Evolutionary conservation across 2,113 vertebrate genomes (phyloP).

Genomic region (Panthera uncia): DNA sequence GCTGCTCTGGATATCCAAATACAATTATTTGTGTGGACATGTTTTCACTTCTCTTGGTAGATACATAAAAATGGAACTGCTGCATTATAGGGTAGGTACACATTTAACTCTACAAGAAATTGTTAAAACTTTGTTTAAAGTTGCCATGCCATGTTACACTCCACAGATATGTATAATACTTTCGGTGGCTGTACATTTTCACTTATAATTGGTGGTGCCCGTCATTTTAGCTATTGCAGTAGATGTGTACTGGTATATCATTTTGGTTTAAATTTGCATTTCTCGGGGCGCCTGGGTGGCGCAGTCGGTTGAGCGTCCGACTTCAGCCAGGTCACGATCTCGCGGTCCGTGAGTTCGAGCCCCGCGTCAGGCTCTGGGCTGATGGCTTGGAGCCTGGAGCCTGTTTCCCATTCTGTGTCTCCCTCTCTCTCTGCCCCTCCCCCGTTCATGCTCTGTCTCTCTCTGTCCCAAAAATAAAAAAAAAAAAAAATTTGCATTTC

Average conservation of each 20-base stretch:
- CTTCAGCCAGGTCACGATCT: too few species aligned
- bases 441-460: too few species aligned
- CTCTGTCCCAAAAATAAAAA: too few species aligned
- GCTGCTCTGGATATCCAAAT: neutral
- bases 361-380: too few species aligned
- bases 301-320: too few species aligned
- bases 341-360: too few species aligned
- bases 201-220: neutral
- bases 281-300: too few species aligned
- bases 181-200: neutral
- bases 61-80: neutral
- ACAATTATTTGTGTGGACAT: neutral
- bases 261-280: neutral
- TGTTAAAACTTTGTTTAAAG: neutral
- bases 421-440: too few species aligned
- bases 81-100: neutral
- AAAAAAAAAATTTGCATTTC: neutral
- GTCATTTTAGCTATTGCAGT: neutral
- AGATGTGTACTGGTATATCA: neutral
- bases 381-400: too few species aligned
- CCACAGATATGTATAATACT: neutral
- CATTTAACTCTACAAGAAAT: neutral
- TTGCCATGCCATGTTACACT: neutral
- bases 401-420: too few species aligned
- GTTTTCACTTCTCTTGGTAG: neutral